Percentiles rank a stretch among this genome's conserved stretches.
These are phyloP conservation scores for Quadroppia sp. DNA, from an alignment of 2,888 invertebrate genomes.

Conservation along the genomic window DNA sequence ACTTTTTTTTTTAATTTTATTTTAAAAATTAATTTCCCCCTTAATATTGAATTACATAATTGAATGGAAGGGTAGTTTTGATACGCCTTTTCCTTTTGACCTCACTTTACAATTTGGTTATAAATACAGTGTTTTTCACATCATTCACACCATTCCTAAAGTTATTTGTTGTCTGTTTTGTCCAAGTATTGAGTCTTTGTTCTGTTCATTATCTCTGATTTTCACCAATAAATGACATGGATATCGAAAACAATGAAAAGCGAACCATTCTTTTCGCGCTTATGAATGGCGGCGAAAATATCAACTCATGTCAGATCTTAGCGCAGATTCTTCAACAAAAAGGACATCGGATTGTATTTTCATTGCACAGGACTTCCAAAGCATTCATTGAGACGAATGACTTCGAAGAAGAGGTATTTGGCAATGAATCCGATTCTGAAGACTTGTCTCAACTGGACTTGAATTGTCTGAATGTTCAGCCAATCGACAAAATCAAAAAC, in stretches of 20 bases:
- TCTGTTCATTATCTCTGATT: no score
- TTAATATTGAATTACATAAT: no score
- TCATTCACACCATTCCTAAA: no score
- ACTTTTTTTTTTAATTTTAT: no score
- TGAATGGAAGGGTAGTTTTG: no score
- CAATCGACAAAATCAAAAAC: not conserved
- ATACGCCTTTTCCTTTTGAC: no score
- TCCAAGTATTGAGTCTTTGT: no score
- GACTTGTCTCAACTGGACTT: not conserved
- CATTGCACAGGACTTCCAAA: not conserved
- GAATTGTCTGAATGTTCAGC: not conserved
- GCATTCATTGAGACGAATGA: not conserved
- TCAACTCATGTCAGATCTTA: not conserved
- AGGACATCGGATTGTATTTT: not conserved
- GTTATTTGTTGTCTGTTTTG: no score
- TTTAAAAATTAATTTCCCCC: no score
- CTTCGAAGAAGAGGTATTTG: not conserved
- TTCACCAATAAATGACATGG: no score
- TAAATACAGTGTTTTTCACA: no score
- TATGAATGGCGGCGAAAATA: constrained; percentile 2
- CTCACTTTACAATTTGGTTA: no score
- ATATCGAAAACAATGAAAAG: not conserved
- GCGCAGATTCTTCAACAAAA: not conserved
- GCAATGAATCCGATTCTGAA: not conserved
- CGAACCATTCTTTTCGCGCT: not conserved